Base-by-base conservation (phyloP, 2,113 vertebrate genomes). In the Amblyopsis rosae region DNA sequence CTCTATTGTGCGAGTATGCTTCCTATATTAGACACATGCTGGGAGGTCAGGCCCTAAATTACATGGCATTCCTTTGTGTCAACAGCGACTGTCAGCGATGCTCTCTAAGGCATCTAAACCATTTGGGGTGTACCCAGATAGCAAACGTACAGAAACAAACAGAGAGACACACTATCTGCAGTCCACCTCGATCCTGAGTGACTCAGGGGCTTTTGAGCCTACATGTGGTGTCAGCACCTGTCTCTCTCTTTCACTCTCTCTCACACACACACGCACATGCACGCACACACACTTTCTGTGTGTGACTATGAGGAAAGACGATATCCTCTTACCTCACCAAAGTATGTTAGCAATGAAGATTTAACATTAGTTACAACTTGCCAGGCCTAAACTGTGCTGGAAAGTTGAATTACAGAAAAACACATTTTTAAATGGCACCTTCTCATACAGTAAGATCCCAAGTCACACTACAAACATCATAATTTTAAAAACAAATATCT, bases 201-300 rank as follows among this genome's bases (percentile, higher is more conserved):
- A 75, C 80, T 87, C 69, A 77, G 84, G 79, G 83, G 75, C 80
- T 83, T 82, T 59, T 35, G 71, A 72, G 79, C 70, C 73, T 48
- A 50, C 80, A 80, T 81, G 73, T 78, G 50, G 69, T 59, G 77
- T 76, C 72, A 16, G 19, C 47, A 19, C 17, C 35, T 41, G 35
- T 41, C 35, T 13, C 48, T 3, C 12, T 13, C 62, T 48, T 48
- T 6, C 35, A 1, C 26, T 26, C 26, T 26, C 26, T 26, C 26
- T 41, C 7, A 0, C 50, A 3, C 50, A 53, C 50, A n/a, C 50
- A 53, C 50, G n/a, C 50, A 53, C 50, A 53, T 13, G 3, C 50
- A 53, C 12, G 4, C 50, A 15, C 50, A 12, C 50, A 41, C 4
- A 41, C 7, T 8, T 41, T 41, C 35, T 41, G 35, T 6, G 35